phyloP scores from a whole-genome alignment of 2,888 invertebrate species.

The Terebella lapidaria region DNA sequence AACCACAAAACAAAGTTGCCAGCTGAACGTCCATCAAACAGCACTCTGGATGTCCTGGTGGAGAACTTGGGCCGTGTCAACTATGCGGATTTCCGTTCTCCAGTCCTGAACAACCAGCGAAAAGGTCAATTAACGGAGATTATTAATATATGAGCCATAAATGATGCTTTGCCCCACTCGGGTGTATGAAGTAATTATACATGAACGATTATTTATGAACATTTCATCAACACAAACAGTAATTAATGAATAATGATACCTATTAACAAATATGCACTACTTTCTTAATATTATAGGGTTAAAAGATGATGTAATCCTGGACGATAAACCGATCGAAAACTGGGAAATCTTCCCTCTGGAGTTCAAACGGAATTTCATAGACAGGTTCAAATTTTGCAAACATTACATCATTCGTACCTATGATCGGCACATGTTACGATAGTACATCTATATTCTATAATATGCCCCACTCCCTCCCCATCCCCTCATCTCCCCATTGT shows the following conservation, averaged over 20 bases:
- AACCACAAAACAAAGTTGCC: slow-evolving; percentile 7
- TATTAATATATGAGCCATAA: neutral
- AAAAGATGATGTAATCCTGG: slow-evolving; percentile 11
- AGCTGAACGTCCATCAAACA: neutral
- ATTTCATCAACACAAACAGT: neutral
- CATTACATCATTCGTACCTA: too few species aligned
- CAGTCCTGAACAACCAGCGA: slow-evolving; percentile 50
- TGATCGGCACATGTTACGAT: too few species aligned
- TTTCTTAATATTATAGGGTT: slow-evolving; percentile 8
- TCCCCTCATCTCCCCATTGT: too few species aligned
- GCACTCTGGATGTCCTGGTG: slow-evolving; percentile 53
- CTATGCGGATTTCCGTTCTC: slow-evolving; percentile 36
- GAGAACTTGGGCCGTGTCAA: slow-evolving; percentile 57
- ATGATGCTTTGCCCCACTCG: neutral
- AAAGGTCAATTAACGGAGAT: slow-evolving; percentile 56
- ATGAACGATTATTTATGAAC: neutral
- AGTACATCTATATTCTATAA: too few species aligned
- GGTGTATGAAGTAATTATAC: too few species aligned
- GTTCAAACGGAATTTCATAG: slow-evolving; percentile 19
- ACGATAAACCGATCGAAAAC: slow-evolving; percentile 10
- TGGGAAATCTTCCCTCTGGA: slow-evolving; percentile 25
- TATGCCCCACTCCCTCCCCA: too few species aligned
- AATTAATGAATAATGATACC: neutral
- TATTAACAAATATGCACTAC: neutral
- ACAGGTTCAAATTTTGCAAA: slow-evolving; percentile 18